phyloP scores from a whole-genome alignment of 1,140 invertebrate species.

The Anastatus disparis region DNA sequence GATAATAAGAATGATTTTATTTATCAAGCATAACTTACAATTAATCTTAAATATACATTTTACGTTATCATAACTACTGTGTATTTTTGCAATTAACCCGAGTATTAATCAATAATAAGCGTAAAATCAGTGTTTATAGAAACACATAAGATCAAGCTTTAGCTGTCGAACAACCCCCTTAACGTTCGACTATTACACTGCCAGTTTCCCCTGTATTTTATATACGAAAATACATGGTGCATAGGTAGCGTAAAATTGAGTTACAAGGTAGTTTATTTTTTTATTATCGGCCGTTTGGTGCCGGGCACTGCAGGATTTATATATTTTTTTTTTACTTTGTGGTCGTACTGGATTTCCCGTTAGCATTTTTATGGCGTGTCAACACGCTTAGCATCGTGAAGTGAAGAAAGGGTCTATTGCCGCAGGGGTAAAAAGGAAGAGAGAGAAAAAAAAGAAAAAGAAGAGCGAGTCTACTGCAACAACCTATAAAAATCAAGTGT shows the following conservation, averaged over 20 bases:
- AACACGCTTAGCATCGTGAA: constrained; percentile 59
- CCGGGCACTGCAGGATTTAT: constrained; percentile 47
- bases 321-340: constrained; percentile 64
- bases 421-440: not conserved
- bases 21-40: no score
- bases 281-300: constrained; percentile 56
- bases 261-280: constrained; percentile 65
- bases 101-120: not conserved
- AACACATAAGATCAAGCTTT: not conserved
- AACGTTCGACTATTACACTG: not conserved
- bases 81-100: not conserved
- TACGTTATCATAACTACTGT: not conserved
- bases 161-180: not conserved
- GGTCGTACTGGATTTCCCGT: constrained; percentile 63
- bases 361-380: constrained; percentile 66
- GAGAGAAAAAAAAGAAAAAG: not conserved
- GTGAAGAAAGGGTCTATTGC: constrained; percentile 24
- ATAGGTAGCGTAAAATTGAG: constrained; percentile 63
- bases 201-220: not conserved
- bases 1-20: no score
- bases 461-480: not conserved
- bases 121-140: constrained; percentile 2
- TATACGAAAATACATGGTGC: constrained; percentile 45
- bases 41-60: no score
- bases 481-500: constrained; percentile 43